Conservation (phyloP, 2,888 invertebrate genomes). For the Sclerodermus sp. region DNA sequence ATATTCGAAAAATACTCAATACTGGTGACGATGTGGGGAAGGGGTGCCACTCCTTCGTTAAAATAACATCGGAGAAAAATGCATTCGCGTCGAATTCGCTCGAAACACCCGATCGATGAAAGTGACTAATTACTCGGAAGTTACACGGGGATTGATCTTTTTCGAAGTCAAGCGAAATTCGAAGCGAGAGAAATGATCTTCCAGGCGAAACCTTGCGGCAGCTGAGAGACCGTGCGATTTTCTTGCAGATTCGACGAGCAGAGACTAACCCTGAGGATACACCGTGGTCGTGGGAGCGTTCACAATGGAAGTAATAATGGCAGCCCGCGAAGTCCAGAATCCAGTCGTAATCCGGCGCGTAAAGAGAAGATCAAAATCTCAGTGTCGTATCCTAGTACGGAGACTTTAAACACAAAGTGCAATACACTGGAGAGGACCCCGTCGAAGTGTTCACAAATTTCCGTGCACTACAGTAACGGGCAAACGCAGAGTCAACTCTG, state of each 20-base stretch:
- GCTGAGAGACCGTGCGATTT: neutral
- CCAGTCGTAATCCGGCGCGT: constrained; percentile 54
- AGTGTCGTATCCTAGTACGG: constrained; percentile 81
- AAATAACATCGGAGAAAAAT: too few species aligned
- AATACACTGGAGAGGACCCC: constrained; percentile 51
- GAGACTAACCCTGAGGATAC: constrained; percentile 87
- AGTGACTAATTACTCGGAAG: too few species aligned
- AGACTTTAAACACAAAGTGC: constrained; percentile 58
- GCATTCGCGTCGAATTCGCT: too few species aligned
- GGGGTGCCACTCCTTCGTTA: too few species aligned
- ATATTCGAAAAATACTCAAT: too few species aligned
- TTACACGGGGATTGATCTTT: too few species aligned
- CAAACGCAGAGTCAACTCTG: constrained; percentile 53
- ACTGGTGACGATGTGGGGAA: too few species aligned
- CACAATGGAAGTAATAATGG: constrained; percentile 54
- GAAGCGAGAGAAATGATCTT: too few species aligned
- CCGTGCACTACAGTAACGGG: constrained; percentile 52
- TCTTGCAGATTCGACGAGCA: constrained; percentile 81
- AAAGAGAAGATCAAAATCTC: constrained; percentile 83
- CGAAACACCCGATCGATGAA: too few species aligned
- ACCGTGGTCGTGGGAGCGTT: constrained; percentile 78
- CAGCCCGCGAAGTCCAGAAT: constrained; percentile 43
- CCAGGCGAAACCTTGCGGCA: too few species aligned
- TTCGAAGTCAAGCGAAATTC: too few species aligned
- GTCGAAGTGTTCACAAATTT: constrained; percentile 49